Percentiles rank a stretch among this genome's conserved stretches.
These are phyloP conservation scores for Montipora foliosa DNA, from an alignment of 64 coral and sea anemone species.

Conservation along the genomic window DNA sequence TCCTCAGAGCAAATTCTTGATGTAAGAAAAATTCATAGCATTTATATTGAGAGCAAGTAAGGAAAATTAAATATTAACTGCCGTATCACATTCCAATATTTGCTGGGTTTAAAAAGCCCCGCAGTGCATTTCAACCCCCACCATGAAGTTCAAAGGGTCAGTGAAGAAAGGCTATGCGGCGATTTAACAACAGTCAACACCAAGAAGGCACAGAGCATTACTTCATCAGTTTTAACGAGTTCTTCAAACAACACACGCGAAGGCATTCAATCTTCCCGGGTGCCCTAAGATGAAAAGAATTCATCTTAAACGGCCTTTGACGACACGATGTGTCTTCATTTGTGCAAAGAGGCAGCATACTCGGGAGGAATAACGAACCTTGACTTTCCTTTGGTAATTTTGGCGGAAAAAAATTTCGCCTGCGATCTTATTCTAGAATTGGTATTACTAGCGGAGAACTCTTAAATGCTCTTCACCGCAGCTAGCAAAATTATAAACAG, in stretches of 20 bases:
- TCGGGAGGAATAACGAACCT: slow-evolving; percentile 5
- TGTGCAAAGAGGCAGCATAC: background rate
- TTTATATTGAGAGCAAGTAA: slow-evolving; percentile 41
- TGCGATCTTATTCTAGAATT: background rate
- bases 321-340: slow-evolving; percentile 35
- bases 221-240: slow-evolving; percentile 50
- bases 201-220: slow-evolving; percentile 33
- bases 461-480: slow-evolving; percentile 34
- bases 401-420: background rate
- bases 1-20: background rate
- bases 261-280: slow-evolving; percentile 64
- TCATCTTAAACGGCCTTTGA: slow-evolving; percentile 3
- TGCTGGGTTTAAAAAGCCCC: slow-evolving; percentile 72
- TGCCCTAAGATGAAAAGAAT: slow-evolving; percentile 77
- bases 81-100: slow-evolving; percentile 85
- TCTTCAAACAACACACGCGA: slow-evolving; percentile 85
- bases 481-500: slow-evolving; percentile 44
- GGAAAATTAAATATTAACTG: slow-evolving; percentile 66
- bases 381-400: background rate
- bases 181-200: slow-evolving; percentile 89
- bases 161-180: slow-evolving; percentile 41
- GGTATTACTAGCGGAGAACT: background rate
- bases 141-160: slow-evolving; percentile 63
- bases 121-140: slow-evolving; percentile 57
- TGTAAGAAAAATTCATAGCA: slow-evolving; percentile 17